Percentiles rank a stretch among this genome's conserved stretches.
phyloP scores from a whole-genome alignment of 2,888 invertebrate genomes.

The Microchrysa polita region DNA sequence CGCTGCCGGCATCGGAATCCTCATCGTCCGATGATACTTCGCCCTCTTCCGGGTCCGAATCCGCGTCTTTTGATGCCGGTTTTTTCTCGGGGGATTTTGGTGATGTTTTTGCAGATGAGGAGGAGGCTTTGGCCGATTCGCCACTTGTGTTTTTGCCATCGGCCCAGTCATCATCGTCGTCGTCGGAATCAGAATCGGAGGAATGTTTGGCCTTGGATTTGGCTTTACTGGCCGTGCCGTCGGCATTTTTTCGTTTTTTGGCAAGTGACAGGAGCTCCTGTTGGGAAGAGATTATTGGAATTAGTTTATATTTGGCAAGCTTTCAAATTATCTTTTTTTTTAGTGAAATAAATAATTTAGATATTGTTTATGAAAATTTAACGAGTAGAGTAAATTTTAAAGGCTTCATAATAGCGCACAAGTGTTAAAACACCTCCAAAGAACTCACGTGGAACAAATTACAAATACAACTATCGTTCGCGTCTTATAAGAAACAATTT shows the following conservation, averaged over 20 bases:
- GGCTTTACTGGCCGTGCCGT: slow-evolving; percentile 55
- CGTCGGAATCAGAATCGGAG: slow-evolving; percentile 68
- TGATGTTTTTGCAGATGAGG: slow-evolving; percentile 34
- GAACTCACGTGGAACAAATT: no score
- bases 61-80: slow-evolving; percentile 48
- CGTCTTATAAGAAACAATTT: no score
- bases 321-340: no score
- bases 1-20: slow-evolving; percentile 64
- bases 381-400: no score
- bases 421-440: no score
- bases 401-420: no score
- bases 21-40: slow-evolving; percentile 81
- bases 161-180: slow-evolving; percentile 67
- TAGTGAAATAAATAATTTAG: no score
- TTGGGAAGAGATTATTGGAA: no score
- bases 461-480: no score
- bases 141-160: slow-evolving; percentile 58
- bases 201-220: slow-evolving; percentile 63
- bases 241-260: slow-evolving; percentile 76
- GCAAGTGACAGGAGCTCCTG: slow-evolving; percentile 84
- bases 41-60: slow-evolving; percentile 85
- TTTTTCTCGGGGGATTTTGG: slow-evolving; percentile 62
- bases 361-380: no score
- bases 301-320: no score
- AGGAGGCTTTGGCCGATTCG: slow-evolving; percentile 53